A percentile compares a stretch with the other conserved stretches of the same genome.
Evolutionary conservation across 2,113 vertebrate species (phyloP).

Genomic region (Bungarus multicinctus): DNA sequence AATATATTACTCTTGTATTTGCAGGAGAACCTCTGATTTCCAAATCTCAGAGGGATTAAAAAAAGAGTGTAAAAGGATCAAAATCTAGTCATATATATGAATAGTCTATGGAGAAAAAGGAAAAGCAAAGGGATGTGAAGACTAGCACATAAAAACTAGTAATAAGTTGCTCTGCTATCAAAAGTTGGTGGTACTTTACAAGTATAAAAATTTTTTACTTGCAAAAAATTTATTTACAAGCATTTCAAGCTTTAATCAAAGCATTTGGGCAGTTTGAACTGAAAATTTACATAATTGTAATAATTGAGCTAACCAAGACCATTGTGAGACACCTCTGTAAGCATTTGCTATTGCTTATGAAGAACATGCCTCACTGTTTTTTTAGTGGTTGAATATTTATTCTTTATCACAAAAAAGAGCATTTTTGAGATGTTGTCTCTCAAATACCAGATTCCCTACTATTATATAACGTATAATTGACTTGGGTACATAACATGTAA

Average conservation of each 20-base stretch:
- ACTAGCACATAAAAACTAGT: neutral
- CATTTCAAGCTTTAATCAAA: neutral
- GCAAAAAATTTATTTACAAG: no score
- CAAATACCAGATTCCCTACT: neutral
- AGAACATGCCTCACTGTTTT: neutral
- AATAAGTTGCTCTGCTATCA: neutral
- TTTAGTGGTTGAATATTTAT: neutral
- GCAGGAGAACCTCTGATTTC: neutral
- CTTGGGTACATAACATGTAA: neutral
- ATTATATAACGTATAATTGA: neutral
- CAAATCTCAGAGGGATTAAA: neutral
- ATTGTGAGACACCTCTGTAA: neutral
- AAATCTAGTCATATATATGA: neutral
- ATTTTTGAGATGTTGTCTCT: neutral
- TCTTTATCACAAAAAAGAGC: neutral
- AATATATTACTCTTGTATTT: neutral
- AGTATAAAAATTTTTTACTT: no score
- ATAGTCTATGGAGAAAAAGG: neutral
- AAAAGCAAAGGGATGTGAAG: neutral
- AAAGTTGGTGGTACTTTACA: neutral
- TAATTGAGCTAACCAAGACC: neutral
- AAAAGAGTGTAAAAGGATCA: neutral
- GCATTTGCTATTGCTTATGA: neutral
- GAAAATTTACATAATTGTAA: neutral
- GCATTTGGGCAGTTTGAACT: neutral